A percentile compares a stretch with the other conserved stretches of the same genome.
Evolutionary conservation across 2,113 vertebrate species (phyloP).

Genomic region (Tylochromis polylepis): DNA sequence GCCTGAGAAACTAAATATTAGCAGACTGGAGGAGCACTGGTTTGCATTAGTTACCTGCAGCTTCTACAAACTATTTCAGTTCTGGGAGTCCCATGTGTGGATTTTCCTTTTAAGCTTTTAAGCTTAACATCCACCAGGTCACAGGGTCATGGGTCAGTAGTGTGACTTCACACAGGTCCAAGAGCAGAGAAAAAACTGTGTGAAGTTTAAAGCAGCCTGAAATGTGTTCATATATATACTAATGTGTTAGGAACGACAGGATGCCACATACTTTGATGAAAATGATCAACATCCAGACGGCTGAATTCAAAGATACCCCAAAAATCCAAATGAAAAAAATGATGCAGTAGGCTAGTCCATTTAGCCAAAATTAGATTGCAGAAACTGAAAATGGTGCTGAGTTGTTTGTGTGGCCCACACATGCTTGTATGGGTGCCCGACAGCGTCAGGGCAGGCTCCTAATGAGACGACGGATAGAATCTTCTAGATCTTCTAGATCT

Average conservation of each 20-base stretch:
- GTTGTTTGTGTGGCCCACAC: too few relatives aligned
- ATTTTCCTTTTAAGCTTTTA: not conserved
- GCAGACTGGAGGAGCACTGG: rapidly evolving
- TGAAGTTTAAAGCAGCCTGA: not conserved
- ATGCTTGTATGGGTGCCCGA: too few relatives aligned
- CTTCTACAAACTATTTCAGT: not conserved
- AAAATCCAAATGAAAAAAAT: too few relatives aligned
- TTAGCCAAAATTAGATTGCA: too few relatives aligned
- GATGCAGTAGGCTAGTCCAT: too few relatives aligned
- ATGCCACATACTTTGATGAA: not conserved
- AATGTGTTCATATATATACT: not conserved
- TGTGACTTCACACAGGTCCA: not conserved
- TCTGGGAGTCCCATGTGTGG: rapidly evolving
- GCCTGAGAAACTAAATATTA: rapidly evolving
- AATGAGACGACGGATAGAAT: too few relatives aligned
- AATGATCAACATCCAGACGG: not conserved
- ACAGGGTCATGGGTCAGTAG: not conserved
- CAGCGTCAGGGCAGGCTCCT: too few relatives aligned
- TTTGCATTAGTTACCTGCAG: not conserved
- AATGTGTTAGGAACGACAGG: rapidly evolving
- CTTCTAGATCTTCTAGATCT: not conserved
- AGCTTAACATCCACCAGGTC: not conserved
- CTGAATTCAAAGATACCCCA: too few relatives aligned
- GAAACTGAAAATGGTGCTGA: too few relatives aligned
- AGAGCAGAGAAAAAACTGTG: not conserved